phyloP scores from a whole-genome alignment of 2,113 vertebrate genomes.

The Aplodontia rufa region DNA sequence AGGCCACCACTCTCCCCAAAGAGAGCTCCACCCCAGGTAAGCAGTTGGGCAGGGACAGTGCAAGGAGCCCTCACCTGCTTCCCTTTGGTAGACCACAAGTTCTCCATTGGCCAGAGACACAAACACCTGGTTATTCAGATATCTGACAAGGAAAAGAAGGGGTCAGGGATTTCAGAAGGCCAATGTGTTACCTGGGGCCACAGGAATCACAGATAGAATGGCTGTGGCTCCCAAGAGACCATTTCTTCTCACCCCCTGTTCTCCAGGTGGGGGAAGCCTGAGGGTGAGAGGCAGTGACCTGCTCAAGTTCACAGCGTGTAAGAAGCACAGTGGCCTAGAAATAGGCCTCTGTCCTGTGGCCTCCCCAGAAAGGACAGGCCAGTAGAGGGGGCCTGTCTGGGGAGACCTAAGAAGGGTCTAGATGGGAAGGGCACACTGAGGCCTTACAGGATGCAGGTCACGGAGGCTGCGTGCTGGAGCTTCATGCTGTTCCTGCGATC shows the following conservation, averaged over 20 bases:
- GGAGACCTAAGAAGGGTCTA: background rate
- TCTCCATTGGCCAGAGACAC: slow-evolving; percentile 97
- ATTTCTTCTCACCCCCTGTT: background rate
- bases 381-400: background rate
- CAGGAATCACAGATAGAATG: background rate
- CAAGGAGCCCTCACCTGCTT: slow-evolving; percentile 89
- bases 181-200: background rate
- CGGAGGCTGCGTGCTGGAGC: slow-evolving; percentile 94
- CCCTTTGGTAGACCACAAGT: slow-evolving; percentile 95
- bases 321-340: background rate
- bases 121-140: slow-evolving; percentile 97
- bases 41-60: fast-evolving
- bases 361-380: background rate
- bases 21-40: background rate
- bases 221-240: background rate
- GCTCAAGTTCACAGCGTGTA: background rate
- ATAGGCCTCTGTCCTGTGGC: background rate
- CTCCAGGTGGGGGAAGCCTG: background rate
- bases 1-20: background rate
- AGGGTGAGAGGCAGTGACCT: background rate
- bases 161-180: background rate
- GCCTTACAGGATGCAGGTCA: slow-evolving; percentile 95
- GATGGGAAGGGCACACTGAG: background rate
- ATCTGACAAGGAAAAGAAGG: slow-evolving; percentile 84
- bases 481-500: slow-evolving; percentile 99